Conservation (phyloP, 2,797 vertebrate species). For the Diglossa cyanea region DNA sequence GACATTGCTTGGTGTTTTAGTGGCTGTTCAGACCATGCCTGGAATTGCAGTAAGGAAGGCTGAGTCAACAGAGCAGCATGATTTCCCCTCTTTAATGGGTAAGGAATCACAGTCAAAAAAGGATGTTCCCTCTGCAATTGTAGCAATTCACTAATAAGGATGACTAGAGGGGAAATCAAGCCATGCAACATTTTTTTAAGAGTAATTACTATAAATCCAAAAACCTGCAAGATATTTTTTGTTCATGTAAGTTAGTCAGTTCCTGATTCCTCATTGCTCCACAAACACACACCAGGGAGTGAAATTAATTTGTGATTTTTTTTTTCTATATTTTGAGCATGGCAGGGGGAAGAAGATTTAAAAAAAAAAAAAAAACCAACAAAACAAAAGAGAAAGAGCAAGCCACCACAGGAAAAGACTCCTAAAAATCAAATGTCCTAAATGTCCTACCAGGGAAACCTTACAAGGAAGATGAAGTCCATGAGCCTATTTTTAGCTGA, state of each 20-base stretch:
- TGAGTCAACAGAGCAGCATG: not conserved
- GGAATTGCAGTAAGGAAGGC: not conserved
- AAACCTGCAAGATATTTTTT: not conserved
- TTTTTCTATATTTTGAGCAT: not conserved
- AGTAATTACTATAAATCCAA: not conserved
- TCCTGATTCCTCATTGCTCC: not conserved
- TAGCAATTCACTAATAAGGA: not conserved
- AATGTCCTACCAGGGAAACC: not conserved
- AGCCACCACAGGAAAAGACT: not conserved
- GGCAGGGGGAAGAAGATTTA: not conserved
- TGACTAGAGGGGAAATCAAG: not conserved
- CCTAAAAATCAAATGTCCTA: not conserved
- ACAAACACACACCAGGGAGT: not conserved
- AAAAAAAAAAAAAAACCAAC: accelerated
- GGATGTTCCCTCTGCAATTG: not conserved
- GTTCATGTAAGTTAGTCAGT: not conserved
- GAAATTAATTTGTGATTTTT: not conserved
- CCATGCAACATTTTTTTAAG: not conserved
- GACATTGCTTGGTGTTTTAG: not conserved
- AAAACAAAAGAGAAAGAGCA: not conserved
- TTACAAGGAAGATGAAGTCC: not conserved
- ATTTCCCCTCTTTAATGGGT: not conserved
- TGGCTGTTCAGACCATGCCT: not conserved
- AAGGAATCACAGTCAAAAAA: not conserved
- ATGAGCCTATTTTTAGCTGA: not conserved